phyloP scores from a whole-genome alignment of 2,113 vertebrate species.

The Tetrax tetrax region DNA sequence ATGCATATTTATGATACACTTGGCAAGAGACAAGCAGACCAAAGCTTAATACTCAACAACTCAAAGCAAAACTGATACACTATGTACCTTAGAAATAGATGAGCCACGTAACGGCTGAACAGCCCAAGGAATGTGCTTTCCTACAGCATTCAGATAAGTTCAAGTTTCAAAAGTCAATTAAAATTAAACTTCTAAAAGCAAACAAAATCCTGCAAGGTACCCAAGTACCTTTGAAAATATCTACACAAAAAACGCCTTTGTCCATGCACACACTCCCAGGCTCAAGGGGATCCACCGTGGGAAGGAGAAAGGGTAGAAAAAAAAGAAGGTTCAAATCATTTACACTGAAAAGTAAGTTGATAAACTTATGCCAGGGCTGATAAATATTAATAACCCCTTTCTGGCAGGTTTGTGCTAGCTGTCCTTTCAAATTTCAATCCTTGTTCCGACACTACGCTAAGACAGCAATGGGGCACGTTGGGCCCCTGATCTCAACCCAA shows the following conservation, averaged over 20 bases:
- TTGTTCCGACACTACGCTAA: neutral
- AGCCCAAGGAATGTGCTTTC: neutral
- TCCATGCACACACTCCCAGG: neutral
- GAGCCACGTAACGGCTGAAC: neutral
- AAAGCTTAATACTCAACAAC: neutral
- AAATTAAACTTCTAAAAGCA: neutral
- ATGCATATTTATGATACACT: rapidly evolving
- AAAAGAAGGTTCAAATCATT: neutral
- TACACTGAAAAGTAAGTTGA: neutral
- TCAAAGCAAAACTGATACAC: neutral
- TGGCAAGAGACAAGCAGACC: neutral
- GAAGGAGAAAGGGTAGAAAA: neutral
- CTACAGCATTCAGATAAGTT: neutral
- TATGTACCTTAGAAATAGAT: neutral
- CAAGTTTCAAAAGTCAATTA: neutral
- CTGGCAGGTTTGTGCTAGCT: neutral
- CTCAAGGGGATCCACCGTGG: rapidly evolving
- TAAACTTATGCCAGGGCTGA: neutral
- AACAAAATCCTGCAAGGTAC: neutral
- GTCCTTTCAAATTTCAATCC: neutral
- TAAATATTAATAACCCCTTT: neutral
- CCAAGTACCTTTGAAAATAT: neutral
- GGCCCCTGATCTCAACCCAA: neutral
- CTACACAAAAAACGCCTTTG: neutral
- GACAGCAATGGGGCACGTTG: rapidly evolving